Percentiles rank a stretch among this genome's conserved stretches.
These are phyloP conservation scores for Chaetura pelagica DNA, from an alignment of 2,113 vertebrate genomes.

Conservation along the genomic window DNA sequence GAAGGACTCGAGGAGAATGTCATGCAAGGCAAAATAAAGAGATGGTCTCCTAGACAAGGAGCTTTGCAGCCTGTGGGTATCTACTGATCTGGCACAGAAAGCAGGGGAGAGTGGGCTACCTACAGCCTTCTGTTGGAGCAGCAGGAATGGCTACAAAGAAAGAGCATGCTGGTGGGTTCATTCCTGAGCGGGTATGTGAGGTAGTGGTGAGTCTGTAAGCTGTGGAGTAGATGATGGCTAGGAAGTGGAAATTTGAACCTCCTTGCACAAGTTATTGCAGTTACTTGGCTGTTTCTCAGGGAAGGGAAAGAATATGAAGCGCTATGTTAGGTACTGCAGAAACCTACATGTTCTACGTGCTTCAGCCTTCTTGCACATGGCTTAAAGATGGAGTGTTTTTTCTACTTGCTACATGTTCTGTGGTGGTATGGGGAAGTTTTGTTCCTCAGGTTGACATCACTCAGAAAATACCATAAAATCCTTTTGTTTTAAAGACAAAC, in stretches of 20 bases:
- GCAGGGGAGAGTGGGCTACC: not conserved
- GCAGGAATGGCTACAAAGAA: not conserved
- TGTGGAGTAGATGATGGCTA: not conserved
- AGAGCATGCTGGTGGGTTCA: not conserved
- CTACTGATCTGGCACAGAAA: not conserved
- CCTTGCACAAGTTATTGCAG: not conserved
- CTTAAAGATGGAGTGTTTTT: not conserved
- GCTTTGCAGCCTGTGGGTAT: not conserved
- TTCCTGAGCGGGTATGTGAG: not conserved
- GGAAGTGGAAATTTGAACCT: not conserved
- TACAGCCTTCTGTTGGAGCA: not conserved
- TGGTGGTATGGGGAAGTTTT: not conserved
- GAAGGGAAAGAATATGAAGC: not conserved
- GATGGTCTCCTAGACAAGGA: not conserved
- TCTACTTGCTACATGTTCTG: not conserved
- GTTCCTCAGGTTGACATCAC: not conserved
- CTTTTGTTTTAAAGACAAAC: not conserved
- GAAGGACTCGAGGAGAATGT: not conserved
- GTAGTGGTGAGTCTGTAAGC: not conserved
- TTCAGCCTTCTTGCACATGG: not conserved
- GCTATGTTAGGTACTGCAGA: not conserved
- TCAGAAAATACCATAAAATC: not conserved
- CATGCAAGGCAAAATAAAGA: not conserved
- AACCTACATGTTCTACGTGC: fast-evolving
- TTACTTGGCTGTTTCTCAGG: not conserved